phyloP scores from a whole-genome alignment of 2,113 vertebrate genomes.

The Microtus pennsylvanicus region DNA sequence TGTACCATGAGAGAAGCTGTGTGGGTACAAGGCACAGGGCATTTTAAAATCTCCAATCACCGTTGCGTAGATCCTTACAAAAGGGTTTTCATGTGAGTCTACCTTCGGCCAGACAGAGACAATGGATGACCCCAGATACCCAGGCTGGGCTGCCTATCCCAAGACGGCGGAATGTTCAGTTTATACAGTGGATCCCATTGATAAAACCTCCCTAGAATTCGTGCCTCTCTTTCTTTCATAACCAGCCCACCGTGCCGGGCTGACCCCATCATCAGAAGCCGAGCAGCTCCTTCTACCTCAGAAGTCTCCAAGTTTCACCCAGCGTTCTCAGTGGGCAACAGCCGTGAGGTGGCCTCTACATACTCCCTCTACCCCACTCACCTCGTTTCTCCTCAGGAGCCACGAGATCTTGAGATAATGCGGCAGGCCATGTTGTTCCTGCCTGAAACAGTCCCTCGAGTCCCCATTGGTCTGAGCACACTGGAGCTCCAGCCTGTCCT shows the following conservation, averaged over 20 bases:
- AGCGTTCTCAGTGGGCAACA: neutral
- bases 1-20: neutral
- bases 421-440: neutral
- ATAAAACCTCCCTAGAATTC: too few species aligned
- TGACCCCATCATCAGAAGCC: neutral
- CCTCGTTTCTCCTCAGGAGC: neutral
- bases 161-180: rapidly evolving
- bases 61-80: too few species aligned
- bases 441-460: neutral
- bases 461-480: neutral
- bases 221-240: too few species aligned
- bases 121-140: neutral
- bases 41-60: neutral
- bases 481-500: neutral
- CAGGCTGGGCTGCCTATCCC: neutral
- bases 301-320: neutral
- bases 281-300: neutral
- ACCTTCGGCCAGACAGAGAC: neutral
- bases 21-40: neutral
- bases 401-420: neutral
- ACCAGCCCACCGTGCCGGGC: neutral
- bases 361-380: neutral
- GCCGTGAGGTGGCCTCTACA: rapidly evolving
- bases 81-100: neutral
- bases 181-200: rapidly evolving